Evolutionary conservation across 2,888 invertebrate species (phyloP).

Genomic region (Morinoia aosen): DNA sequence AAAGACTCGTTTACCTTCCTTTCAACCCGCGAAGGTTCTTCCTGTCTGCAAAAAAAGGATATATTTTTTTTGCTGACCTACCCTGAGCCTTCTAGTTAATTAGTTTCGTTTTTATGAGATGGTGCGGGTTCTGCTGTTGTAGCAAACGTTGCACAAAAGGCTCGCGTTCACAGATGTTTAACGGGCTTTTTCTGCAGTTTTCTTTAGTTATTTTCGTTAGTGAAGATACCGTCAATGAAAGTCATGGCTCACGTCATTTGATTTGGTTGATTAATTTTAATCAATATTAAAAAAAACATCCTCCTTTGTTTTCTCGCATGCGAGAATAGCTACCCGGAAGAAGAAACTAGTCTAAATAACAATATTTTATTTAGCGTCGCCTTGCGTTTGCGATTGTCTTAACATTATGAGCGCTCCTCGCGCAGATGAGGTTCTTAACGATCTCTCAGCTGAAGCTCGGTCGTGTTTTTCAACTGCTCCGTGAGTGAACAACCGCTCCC

Average conservation of each 20-base stretch:
- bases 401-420: background rate
- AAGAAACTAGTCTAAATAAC: background rate
- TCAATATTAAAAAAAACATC: background rate
- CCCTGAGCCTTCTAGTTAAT: background rate
- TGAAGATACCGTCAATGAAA: background rate
- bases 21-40: conserved; percentile 5
- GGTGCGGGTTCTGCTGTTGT: background rate
- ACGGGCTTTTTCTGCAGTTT: background rate
- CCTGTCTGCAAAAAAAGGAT: background rate
- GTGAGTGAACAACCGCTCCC: background rate
- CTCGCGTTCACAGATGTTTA: background rate
- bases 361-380: background rate
- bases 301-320: background rate
- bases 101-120: conserved; percentile 35
- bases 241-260: background rate
- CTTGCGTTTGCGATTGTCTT: background rate
- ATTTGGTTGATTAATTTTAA: background rate
- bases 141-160: background rate
- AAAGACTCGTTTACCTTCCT: background rate
- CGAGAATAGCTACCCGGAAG: background rate
- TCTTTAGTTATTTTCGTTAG: background rate
- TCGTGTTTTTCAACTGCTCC: background rate
- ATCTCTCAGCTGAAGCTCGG: background rate
- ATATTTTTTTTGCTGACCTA: background rate
- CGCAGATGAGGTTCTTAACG: background rate